These are phyloP conservation scores for Tetramorium simillimum DNA, from an alignment of 1,140 invertebrate species.

Conservation along the genomic window DNA sequence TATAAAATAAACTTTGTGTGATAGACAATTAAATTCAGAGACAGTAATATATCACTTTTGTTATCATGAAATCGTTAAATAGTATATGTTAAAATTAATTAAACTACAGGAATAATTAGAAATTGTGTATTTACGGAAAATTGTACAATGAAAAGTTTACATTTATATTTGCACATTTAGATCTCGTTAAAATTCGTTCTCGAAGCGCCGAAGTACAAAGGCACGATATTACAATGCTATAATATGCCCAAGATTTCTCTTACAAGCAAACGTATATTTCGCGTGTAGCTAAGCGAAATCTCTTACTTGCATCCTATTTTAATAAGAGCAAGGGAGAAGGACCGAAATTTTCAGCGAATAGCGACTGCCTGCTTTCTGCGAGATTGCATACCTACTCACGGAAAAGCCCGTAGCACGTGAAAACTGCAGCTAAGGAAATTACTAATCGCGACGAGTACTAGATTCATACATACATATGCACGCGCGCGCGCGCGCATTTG, in stretches of 20 bases:
- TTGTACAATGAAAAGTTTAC: background rate
- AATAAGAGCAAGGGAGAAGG: slow-evolving; percentile 40
- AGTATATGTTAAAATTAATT: slow-evolving; percentile 9
- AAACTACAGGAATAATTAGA: background rate
- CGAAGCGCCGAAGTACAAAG: background rate
- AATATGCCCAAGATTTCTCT: slow-evolving; percentile 53
- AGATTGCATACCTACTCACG: slow-evolving; percentile 54
- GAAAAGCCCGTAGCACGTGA: slow-evolving; percentile 40
- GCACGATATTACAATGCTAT: slow-evolving; percentile 52
- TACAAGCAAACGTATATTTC: slow-evolving; percentile 46
- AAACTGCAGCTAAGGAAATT: slow-evolving; percentile 59
- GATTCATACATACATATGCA: background rate
- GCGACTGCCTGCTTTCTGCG: slow-evolving; percentile 51
- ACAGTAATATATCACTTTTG: background rate
- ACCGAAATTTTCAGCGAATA: slow-evolving; percentile 57
- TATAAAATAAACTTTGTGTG: background rate
- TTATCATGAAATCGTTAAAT: background rate
- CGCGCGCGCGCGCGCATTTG: background rate
- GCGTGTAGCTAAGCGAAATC: slow-evolving; percentile 54
- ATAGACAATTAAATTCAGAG: background rate
- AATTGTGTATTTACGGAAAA: background rate
- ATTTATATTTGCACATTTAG: background rate
- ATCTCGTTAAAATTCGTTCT: slow-evolving; percentile 31
- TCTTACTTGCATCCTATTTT: slow-evolving; percentile 56
- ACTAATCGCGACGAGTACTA: slow-evolving; percentile 47